Evolutionary conservation across 1,140 invertebrate species (phyloP), one percentile per base, ranked within the genome.

Genomic region (Dysdera silvatica): DNA sequence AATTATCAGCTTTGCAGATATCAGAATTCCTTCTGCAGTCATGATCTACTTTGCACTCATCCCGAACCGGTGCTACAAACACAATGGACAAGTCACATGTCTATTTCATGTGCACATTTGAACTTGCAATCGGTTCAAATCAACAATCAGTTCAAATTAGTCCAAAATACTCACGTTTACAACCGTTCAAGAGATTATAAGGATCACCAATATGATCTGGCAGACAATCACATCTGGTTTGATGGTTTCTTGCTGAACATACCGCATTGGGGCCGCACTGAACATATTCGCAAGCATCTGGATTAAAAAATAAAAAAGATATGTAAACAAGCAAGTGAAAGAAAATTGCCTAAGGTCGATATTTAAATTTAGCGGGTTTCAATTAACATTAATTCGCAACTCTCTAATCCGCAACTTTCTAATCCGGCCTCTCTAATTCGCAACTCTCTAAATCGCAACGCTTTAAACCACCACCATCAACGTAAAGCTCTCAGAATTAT

Each of bases 181-280:
- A 72, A 7, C 71, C 71, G 54, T 66, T 69, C 12, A 63, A 20
- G 0, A 73, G 48, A 67, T 73, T 70, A 51, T 63, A 63, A 14
- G 71, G 67, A 68, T 72, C 68, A 35, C 71, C 70, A 33, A 32
- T 45, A 40, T 71, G 66, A 1, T 87, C 87, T 58, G 90, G 85
- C 26, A 85, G 77, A 72, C 91, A 95, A 45, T 93, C 83, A 72
- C 91, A 95, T 10, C 86, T 83, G 2, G 88, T 88, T 31, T 85
- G 80, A 74, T 94, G 90, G 71, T 89, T 85, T 60, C 87, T 82
- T 20, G 87, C 83, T 0, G 92, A 81, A 71, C 91, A 95, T 0
- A 90, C 74, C 6, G 90, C 89, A 75, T 94, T 94, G 1, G 89
- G 88, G n/a, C 91, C 91, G 73, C 91, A 94, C 70, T 91, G 88